Conservation (phyloP, 2,113 vertebrate genomes). For the Leucoraja erinaceus region DNA sequence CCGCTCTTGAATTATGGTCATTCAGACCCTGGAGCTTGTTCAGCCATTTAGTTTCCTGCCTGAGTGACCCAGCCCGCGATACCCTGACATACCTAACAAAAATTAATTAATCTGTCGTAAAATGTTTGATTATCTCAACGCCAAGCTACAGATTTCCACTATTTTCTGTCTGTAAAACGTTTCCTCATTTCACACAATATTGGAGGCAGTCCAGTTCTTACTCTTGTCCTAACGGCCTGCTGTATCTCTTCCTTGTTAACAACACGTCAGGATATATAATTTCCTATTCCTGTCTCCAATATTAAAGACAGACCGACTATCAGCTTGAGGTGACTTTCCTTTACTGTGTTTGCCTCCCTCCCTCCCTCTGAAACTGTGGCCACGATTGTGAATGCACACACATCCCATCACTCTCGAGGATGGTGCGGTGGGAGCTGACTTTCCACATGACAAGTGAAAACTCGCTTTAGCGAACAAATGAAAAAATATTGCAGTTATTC, state of each 20-base stretch:
- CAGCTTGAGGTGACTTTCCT: background rate
- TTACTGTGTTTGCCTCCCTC: background rate
- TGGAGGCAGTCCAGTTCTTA: background rate
- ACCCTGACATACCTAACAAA: background rate
- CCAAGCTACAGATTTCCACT: background rate
- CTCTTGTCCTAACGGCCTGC: background rate
- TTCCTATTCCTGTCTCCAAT: background rate
- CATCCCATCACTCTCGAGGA: background rate
- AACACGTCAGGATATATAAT: background rate
- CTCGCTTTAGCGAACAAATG: background rate
- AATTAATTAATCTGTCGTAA: background rate
- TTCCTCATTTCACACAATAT: no score
- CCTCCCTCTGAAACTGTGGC: background rate
- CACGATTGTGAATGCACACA: background rate
- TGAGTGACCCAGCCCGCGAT: background rate
- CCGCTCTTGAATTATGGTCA: background rate
- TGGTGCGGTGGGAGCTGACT: background rate
- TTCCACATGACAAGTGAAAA: background rate
- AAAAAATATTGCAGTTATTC: background rate
- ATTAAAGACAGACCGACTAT: background rate
- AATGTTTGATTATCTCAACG: background rate
- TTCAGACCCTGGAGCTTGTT: no score
- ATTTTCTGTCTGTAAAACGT: background rate
- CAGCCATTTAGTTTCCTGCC: no score
- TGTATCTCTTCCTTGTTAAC: background rate